These are phyloP conservation scores for Corythornis vintsioides DNA, from an alignment of 2,113 vertebrate genomes.

Conservation along the genomic window DNA sequence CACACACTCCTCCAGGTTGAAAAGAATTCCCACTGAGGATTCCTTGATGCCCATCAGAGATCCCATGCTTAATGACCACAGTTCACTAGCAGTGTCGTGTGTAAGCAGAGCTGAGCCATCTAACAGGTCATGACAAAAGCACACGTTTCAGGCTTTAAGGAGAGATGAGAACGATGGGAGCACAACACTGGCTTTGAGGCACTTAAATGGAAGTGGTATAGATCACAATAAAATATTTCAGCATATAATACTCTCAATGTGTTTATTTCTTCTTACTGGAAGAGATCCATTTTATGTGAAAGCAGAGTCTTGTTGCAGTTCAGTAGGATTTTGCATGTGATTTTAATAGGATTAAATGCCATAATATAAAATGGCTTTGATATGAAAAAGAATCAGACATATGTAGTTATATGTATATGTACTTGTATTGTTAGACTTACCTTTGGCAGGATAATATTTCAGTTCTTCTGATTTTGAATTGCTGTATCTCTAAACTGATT, in stretches of 20 bases:
- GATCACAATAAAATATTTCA: neutral
- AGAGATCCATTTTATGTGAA: neutral
- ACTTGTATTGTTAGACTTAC: neutral
- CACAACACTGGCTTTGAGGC: neutral
- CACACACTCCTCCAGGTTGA: neutral
- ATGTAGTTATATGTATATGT: neutral
- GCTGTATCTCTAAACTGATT: neutral
- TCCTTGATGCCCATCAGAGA: neutral
- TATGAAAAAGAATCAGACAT: neutral
- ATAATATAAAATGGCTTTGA: neutral
- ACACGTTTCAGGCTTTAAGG: neutral
- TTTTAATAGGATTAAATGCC: neutral
- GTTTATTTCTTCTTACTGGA: neutral
- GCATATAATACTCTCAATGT: neutral
- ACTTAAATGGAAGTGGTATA: neutral
- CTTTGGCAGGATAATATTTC: neutral
- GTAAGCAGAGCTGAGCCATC: neutral
- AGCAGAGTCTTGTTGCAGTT: neutral
- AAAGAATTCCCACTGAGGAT: neutral
- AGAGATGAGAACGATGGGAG: neutral
- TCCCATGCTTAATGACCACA: neutral
- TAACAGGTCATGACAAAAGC: neutral
- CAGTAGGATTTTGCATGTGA: neutral
- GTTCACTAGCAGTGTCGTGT: neutral
- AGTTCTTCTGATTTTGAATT: conserved; percentile 8